These are phyloP conservation scores for Silurus meridionalis DNA, from an alignment of 2,113 vertebrate species.

Conservation along the genomic window DNA sequence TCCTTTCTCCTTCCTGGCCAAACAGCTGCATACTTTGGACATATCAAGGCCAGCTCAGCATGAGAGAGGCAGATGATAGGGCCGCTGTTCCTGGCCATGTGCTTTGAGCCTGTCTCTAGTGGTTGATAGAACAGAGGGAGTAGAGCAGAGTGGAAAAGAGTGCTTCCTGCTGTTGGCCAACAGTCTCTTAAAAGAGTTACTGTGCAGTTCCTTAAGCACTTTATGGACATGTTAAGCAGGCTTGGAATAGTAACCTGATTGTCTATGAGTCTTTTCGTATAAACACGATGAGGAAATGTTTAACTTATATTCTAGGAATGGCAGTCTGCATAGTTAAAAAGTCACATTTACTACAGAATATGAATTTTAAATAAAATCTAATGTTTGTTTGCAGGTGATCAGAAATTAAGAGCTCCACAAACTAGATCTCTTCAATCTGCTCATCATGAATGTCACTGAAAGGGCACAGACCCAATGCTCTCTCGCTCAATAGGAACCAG, in stretches of 20 bases:
- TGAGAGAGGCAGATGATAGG: slow-evolving; percentile 37
- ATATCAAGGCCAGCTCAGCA: slow-evolving; percentile 44
- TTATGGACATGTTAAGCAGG: slow-evolving; percentile 30
- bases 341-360: not conserved
- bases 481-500: slow-evolving; percentile 36
- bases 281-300: not conserved
- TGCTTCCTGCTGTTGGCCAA: slow-evolving; percentile 31
- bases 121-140: slow-evolving; percentile 8
- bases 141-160: slow-evolving; percentile 16
- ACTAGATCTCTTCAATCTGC: slow-evolving; percentile 10
- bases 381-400: not conserved
- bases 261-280: slow-evolving; percentile 4
- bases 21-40: slow-evolving; percentile 41
- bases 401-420: not conserved
- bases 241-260: not conserved
- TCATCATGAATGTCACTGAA: slow-evolving; percentile 9
- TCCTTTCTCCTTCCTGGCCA: slow-evolving; percentile 25
- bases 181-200: slow-evolving; percentile 38
- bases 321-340: not conserved
- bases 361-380: not conserved
- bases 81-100: not conserved
- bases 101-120: slow-evolving; percentile 4
- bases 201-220: slow-evolving; percentile 18
- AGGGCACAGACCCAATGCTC: not conserved
- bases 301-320: not conserved